Evolutionary conservation across 2,888 invertebrate species (phyloP).

Genomic region (Clitarchus hookeri): DNA sequence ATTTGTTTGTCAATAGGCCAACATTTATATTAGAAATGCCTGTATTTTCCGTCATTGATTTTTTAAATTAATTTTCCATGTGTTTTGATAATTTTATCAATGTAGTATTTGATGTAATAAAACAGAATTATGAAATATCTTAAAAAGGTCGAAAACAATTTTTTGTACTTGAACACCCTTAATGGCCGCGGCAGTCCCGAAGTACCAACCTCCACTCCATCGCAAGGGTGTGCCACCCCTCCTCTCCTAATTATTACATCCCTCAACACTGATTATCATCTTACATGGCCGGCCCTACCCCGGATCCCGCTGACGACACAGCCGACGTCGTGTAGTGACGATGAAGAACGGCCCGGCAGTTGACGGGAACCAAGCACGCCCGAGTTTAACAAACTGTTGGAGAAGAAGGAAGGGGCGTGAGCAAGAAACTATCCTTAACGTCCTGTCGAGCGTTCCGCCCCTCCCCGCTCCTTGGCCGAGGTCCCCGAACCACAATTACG

Average conservation of each 20-base stretch:
- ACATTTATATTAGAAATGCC: no score
- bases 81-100: no score
- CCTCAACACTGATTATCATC: neutral
- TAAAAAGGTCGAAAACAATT: no score
- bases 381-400: neutral
- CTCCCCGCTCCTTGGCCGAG: no score
- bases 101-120: no score
- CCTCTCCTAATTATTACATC: conserved; percentile 5
- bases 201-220: neutral
- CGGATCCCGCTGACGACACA: neutral
- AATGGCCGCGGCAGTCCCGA: no score
- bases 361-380: neutral
- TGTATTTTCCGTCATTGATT: no score
- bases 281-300: neutral
- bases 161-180: no score
- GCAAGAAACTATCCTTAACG: neutral
- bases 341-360: neutral
- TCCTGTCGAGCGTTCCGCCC: neutral
- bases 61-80: no score
- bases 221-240: neutral
- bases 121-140: no score
- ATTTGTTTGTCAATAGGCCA: no score
- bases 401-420: neutral
- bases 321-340: neutral
- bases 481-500: neutral